phyloP scores from a whole-genome alignment of 2,797 vertebrate species.

The Sarcoramphus papa region DNA sequence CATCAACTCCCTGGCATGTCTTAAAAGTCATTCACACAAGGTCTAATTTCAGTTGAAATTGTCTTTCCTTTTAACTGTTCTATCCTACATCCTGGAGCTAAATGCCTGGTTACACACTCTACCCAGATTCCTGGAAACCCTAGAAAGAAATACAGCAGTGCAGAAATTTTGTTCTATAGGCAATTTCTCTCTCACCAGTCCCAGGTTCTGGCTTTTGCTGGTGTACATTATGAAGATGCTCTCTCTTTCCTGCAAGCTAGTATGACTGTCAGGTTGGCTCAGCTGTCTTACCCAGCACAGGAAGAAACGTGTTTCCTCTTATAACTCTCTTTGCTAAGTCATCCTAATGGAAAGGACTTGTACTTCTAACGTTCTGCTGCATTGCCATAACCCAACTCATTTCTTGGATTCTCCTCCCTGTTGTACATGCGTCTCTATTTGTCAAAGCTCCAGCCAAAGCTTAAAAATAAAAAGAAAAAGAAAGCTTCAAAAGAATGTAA shows the following conservation, averaged over 20 bases:
- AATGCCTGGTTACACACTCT: neutral
- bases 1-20: neutral
- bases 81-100: neutral
- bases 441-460: slow-evolving; percentile 1
- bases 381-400: neutral
- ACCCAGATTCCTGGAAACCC: neutral
- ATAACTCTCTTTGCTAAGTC: neutral
- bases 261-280: neutral
- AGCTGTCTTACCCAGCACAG: neutral
- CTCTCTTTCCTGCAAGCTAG: neutral
- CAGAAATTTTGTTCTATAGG: neutral
- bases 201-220: neutral
- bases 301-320: neutral
- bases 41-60: neutral
- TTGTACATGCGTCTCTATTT: neutral
- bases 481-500: neutral
- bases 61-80: neutral
- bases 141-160: slow-evolving; percentile 1
- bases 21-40: neutral
- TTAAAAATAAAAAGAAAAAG: slow-evolving; percentile 3
- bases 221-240: neutral
- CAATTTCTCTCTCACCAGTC: neutral
- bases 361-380: neutral
- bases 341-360: neutral
- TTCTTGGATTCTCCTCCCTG: neutral